Base-by-base conservation (phyloP, 2,888 invertebrate species). In the Punctoribates punctum region DNA sequence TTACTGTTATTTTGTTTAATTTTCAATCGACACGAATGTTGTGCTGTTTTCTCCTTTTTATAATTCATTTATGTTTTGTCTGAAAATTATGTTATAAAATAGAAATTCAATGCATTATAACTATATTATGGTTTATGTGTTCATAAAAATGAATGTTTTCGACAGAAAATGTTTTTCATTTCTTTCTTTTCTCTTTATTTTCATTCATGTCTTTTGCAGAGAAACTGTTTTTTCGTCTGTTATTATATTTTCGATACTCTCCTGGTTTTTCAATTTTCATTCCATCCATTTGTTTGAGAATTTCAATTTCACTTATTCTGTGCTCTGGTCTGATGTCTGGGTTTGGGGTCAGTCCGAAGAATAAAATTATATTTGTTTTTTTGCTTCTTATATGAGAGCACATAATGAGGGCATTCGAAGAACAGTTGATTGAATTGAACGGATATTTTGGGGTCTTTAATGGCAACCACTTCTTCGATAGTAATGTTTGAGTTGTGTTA, bases 111-210 rank as follows among this genome's bases (percentile, higher is more conserved):
- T 48, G 48, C 48, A 8, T 48, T 48, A 17, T 48, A 17, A 48
- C 15, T 48, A 48, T 48, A 48, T 13, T 13, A 48, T 34, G 8
- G 48, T 48, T 17, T 17, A 48, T 8, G n/a, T 54, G 20, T 54
- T 20, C 54, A 54, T 54, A 54, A 54, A 54, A 54, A 54, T 54
- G 54, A 20, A 54, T 54, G 54, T 54, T 54, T 48, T 48, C 20
- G 17, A 8, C n/a, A 54, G n/a, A 54, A 17, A 54, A 54, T n/a
- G 17, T 54, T 54, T 20, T 17, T 17, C n/a, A 48, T 3, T 17
- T 48, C 11, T 17, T 17, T 13, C n/a, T 48, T 42, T 42, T 48
- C 13, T 48, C 13, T 48, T 13, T 17, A 13, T 48, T 48, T 17
- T 17, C 48, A 48, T 48, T 13, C n/a, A 54, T 54, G 54, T 54